These are phyloP conservation scores for Pygmarrhopalites habei DNA, from an alignment of 1,140 invertebrate species.

Conservation along the genomic window DNA sequence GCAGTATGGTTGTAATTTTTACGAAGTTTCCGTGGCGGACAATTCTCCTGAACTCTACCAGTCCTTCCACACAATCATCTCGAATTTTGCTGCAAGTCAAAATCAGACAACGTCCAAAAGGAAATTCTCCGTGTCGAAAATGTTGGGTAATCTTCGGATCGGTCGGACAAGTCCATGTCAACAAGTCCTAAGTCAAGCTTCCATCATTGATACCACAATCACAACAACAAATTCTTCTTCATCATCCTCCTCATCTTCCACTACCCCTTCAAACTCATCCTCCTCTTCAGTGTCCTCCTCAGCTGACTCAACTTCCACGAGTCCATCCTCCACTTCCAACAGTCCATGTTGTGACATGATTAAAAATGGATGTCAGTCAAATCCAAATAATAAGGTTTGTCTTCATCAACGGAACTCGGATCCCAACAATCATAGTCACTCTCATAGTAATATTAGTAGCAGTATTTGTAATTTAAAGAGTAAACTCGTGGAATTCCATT, in stretches of 20 bases:
- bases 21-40: slow-evolving; percentile 68
- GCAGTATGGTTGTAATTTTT: slow-evolving; percentile 60
- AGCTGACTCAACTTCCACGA: neutral
- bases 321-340: too few species aligned
- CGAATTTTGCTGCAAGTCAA: slow-evolving; percentile 51
- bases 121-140: slow-evolving; percentile 69
- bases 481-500: slow-evolving; percentile 37
- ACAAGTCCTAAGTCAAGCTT: slow-evolving; percentile 36
- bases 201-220: slow-evolving; percentile 28
- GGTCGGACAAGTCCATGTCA: slow-evolving; percentile 44
- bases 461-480: slow-evolving; percentile 33
- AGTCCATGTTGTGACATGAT: too few species aligned
- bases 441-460: slow-evolving; percentile 18
- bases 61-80: slow-evolving; percentile 59
- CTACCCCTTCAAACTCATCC: too few species aligned
- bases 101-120: slow-evolving; percentile 47
- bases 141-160: slow-evolving; percentile 66
- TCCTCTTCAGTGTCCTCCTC: slow-evolving; percentile 1
- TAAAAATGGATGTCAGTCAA: too few species aligned
- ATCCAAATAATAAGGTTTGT: neutral
- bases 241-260: neutral
- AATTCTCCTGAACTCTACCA: slow-evolving; percentile 61
- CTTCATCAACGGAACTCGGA: neutral
- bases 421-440: neutral
- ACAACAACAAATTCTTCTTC: neutral